These are phyloP conservation scores for Pseudococcus longispinus DNA, from an alignment of 2,888 invertebrate species.

Conservation along the genomic window DNA sequence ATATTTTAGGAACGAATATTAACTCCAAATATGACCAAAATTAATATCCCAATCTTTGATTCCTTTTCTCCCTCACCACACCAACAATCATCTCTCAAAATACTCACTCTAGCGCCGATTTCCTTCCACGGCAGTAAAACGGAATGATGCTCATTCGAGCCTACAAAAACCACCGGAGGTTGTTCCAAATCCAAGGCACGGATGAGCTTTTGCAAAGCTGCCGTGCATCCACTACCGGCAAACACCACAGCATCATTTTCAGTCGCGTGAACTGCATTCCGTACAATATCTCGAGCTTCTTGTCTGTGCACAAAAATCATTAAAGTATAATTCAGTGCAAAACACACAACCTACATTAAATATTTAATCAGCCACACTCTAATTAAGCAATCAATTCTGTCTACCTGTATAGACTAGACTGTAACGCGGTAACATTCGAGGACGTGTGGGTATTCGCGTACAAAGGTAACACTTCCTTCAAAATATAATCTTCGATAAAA, in stretches of 20 bases:
- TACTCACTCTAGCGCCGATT: conserved; percentile 74
- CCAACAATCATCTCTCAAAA: neutral
- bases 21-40: no score
- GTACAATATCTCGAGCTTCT: conserved; percentile 80
- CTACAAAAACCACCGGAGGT: conserved; percentile 77
- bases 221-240: conserved; percentile 76
- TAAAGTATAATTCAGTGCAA: neutral
- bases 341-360: neutral
- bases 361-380: neutral
- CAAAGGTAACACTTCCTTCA: conserved; percentile 78
- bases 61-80: no score
- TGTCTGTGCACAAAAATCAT: conserved; percentile 67
- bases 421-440: conserved; percentile 82
- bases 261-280: conserved; percentile 79
- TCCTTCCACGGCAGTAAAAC: conserved; percentile 85
- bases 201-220: conserved; percentile 79
- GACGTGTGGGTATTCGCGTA: conserved; percentile 86
- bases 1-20: no score
- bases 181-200: conserved; percentile 71
- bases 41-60: no score
- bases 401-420: conserved; percentile 86
- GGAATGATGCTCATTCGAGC: conserved; percentile 79
- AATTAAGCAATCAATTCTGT: neutral
- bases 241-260: conserved; percentile 82
- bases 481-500: conserved; percentile 85